phyloP scores from a whole-genome alignment of 2,888 invertebrate genomes.

The Eupithecia tripunctaria region DNA sequence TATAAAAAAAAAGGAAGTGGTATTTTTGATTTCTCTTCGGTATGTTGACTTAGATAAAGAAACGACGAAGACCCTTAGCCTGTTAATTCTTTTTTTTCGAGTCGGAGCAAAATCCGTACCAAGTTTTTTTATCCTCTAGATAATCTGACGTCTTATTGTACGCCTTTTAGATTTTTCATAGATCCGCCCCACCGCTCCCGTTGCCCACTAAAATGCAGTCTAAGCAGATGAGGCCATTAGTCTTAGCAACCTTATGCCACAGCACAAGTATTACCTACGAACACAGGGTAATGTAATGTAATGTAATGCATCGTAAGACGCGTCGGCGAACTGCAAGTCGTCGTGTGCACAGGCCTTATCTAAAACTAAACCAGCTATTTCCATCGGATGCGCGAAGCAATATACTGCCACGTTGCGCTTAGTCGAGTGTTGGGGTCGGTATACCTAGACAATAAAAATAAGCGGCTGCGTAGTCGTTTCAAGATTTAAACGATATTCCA shows the following conservation, averaged over 20 bases:
- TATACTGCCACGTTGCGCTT: constrained; percentile 37
- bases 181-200: not conserved
- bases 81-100: no score
- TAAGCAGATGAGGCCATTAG: not conserved
- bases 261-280: not conserved
- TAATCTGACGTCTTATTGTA: no score
- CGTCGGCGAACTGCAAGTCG: not conserved
- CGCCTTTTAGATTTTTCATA: no score
- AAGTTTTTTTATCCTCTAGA: no score
- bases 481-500: constrained; percentile 29
- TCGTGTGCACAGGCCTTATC: constrained; percentile 1
- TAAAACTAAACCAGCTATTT: constrained; percentile 27
- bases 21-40: no score
- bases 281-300: not conserved
- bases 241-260: not conserved
- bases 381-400: constrained; percentile 14
- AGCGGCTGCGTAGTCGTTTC: constrained; percentile 37
- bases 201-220: not conserved
- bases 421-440: constrained; percentile 33
- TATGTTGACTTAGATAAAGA: no score
- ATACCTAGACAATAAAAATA: constrained; percentile 37
- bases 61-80: no score
- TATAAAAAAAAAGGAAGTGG: no score
- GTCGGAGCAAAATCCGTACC: no score
- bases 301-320: not conserved